Percentiles rank a stretch among this genome's conserved stretches.
These are phyloP conservation scores for Halocynthia aurantium DNA, from an alignment of 23 tunicate species.

Conservation along the genomic window DNA sequence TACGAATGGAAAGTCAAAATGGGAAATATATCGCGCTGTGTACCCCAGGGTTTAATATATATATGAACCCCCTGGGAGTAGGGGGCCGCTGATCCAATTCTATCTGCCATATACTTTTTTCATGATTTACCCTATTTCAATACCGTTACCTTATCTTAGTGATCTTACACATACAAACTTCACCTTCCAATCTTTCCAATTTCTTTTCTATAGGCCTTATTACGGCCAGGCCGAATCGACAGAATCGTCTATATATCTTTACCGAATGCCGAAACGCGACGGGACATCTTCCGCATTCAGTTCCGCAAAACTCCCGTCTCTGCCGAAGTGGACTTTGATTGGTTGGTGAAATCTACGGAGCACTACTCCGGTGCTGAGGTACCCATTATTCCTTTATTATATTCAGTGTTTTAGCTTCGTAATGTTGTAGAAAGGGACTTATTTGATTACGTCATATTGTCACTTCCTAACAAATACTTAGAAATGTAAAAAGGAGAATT, in stretches of 20 bases:
- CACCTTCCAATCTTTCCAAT: neutral
- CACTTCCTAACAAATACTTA: too few species aligned
- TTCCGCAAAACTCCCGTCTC: slow-evolving; percentile 63
- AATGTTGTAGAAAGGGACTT: too few species aligned
- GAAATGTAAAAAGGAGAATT: too few species aligned
- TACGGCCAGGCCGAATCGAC: slow-evolving; percentile 97
- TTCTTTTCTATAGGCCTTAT: slow-evolving; percentile 39
- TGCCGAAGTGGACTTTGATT: slow-evolving; percentile 40
- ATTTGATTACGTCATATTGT: too few species aligned
- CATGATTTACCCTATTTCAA: neutral
- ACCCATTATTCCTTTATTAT: slow-evolving; percentile 1
- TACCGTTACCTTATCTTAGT: neutral
- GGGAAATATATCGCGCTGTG: too few species aligned
- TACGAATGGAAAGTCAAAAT: too few species aligned
- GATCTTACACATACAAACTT: too few species aligned
- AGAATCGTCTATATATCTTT: slow-evolving; percentile 79
- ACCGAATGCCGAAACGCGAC: slow-evolving; percentile 66
- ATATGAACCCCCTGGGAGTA: too few species aligned
- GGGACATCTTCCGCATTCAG: slow-evolving; percentile 67
- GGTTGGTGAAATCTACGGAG: slow-evolving; percentile 47
- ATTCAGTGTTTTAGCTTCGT: too few species aligned
- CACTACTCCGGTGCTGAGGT: slow-evolving; percentile 90
- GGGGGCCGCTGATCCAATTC: too few species aligned
- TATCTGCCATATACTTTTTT: neutral
- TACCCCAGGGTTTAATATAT: too few species aligned